Base-by-base conservation (phyloP, 2,888 invertebrate genomes). In the Hoplodrina blanda region DNA sequence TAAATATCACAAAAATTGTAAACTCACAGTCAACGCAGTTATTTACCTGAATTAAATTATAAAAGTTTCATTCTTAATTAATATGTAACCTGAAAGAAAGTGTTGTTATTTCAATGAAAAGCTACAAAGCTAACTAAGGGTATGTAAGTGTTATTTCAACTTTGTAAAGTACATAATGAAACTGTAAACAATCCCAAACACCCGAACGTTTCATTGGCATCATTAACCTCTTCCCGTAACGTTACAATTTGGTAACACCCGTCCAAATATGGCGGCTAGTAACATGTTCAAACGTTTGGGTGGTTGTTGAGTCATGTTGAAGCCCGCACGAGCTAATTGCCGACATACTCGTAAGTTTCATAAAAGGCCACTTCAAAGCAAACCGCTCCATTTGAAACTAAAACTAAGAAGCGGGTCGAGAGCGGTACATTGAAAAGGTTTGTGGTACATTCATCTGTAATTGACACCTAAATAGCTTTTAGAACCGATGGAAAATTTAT, bases 291-390 rank as follows among this genome's bases (percentile, higher is more conserved):
- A 25, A 13, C 73, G 61, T 81, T 69, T 84, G 56, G 65, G 52
- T 70, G 62, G 64, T 50, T 60, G 69, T 72, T 76, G 61, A 72
- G 61, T 69, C 73, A 81, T 81, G 66, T 73, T 68, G 67, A 65
- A 70, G 67, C 76, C 55, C 56, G 52, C 55, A 62, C 55, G 63
- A 57, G 64, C 65, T 83, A 83, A 83, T 84, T 85, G 84, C 69
- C 73, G 33, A 72, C 70, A 54, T 61, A 73, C 83, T 69, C 63
- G 70, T 74, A 73, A 61, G 72, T 70, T 81, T 82, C 68, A 73
- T 80, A 73, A 67, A 69, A 80, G 63, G 65, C 74, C 57, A 72
- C 75, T 76, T 83, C 81, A 84, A 84, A 84, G 83, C 60, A 50
- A 71, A 57, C 73, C 81, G 80, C 72, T 62, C 57, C 66, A 70